Conservation (phyloP, 1,140 invertebrate species). For the Drosophila guanche region DNA sequence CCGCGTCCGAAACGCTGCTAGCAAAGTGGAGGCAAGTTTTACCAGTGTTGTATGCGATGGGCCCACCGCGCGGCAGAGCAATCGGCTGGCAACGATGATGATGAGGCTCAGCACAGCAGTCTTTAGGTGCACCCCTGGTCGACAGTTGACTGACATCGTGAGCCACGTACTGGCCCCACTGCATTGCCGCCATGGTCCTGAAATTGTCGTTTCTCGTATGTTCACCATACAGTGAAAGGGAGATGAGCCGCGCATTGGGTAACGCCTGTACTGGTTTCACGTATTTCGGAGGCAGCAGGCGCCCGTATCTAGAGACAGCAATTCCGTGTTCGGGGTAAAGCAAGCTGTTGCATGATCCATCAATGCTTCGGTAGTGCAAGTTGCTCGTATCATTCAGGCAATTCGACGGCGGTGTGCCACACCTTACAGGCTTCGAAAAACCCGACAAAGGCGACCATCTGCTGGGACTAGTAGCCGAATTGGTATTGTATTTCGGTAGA, state of each 20-base stretch:
- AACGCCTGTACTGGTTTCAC: constrained; percentile 85
- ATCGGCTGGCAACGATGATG: constrained; percentile 91
- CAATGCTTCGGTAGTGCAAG: constrained; percentile 89
- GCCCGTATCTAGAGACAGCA: constrained; percentile 87
- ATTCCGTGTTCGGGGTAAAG: constrained; percentile 89
- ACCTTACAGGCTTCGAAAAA: constrained; percentile 28
- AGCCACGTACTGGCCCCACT: constrained; percentile 93
- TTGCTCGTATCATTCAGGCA: constrained; percentile 83
- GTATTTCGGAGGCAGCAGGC: constrained; percentile 91
- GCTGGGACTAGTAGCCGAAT: constrained; percentile 4
- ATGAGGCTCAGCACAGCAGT: constrained; percentile 74
- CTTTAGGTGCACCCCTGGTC: constrained; percentile 87
- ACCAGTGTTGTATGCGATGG: constrained; percentile 86
- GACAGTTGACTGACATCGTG: constrained; percentile 92
- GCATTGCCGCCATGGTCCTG: constrained; percentile 90
- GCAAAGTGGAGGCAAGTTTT: constrained; percentile 92
- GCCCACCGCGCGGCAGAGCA: constrained; percentile 91
- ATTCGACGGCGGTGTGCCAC: constrained; percentile 56
- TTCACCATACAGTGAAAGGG: constrained; percentile 87
- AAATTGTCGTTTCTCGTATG: constrained; percentile 87
- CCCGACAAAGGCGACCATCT: constrained; percentile 22
- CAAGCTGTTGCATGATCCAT: constrained; percentile 94
- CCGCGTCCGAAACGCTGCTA: constrained; percentile 88
- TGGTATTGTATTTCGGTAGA: constrained; percentile 40
- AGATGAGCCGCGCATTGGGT: constrained; percentile 89